Evolutionary conservation across 2,113 vertebrate genomes (phyloP).

Genomic region (Microcebus murinus): DNA sequence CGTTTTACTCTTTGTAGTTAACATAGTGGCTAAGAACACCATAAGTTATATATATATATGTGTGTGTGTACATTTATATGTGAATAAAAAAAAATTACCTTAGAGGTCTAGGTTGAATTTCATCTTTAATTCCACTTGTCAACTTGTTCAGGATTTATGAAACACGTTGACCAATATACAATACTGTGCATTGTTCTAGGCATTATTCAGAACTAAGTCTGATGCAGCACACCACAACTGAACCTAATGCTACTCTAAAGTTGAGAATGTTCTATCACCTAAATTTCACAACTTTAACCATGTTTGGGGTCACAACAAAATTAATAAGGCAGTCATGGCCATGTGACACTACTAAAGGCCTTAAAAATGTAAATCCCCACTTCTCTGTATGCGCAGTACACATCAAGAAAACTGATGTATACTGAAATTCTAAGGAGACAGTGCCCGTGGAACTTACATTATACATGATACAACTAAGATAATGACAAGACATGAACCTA

Average conservation of each 20-base stretch:
- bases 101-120: constrained; percentile 9
- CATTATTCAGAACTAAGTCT: constrained; percentile 14
- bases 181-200: neutral
- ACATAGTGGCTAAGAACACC: constrained; percentile 35
- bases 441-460: neutral
- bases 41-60: neutral
- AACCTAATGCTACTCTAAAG: constrained; percentile 36
- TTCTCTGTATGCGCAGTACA: neutral
- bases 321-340: neutral
- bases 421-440: neutral
- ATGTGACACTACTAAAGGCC: neutral
- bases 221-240: neutral
- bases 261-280: neutral
- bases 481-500: neutral
- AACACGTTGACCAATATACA: neutral
- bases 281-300: constrained; percentile 35
- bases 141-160: constrained; percentile 37
- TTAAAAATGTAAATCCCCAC: constrained; percentile 25
- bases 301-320: constrained; percentile 19
- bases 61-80: neutral
- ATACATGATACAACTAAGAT: neutral
- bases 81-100: constrained; percentile 25
- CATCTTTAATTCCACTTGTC: constrained; percentile 33
- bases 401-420: neutral
- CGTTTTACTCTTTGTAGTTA: constrained; percentile 62